A percentile compares a stretch with the other conserved stretches of the same genome.
These are phyloP conservation scores for Crenichthys baileyi DNA, from an alignment of 2,797 vertebrate genomes.

Conservation along the genomic window DNA sequence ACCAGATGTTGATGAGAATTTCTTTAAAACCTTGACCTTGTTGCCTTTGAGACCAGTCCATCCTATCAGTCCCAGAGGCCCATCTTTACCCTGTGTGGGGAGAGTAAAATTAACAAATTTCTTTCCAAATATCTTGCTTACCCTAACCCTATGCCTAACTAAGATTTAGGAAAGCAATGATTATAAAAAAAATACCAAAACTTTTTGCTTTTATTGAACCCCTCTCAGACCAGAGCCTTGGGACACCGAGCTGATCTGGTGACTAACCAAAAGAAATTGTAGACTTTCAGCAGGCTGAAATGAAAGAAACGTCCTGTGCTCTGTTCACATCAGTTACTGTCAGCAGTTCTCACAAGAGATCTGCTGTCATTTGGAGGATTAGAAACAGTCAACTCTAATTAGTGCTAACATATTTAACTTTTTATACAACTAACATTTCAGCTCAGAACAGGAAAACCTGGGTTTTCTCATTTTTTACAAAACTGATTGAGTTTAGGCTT, in stretches of 20 bases:
- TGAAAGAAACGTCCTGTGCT: constrained; percentile 24
- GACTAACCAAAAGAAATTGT: constrained; percentile 13
- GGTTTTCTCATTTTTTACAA: background rate
- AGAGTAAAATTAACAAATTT: constrained; percentile 13
- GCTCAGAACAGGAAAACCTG: background rate
- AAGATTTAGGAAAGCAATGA: background rate
- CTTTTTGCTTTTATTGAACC: background rate
- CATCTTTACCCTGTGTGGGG: constrained; percentile 78
- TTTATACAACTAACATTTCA: background rate
- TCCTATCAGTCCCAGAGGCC: constrained; percentile 70
- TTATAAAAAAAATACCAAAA: background rate
- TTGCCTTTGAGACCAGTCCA: constrained; percentile 69
- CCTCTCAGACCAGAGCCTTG: background rate
- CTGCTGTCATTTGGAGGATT: constrained; percentile 1
- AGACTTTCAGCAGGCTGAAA: constrained; percentile 1
- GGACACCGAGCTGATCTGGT: constrained; percentile 10
- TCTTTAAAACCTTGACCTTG: constrained; percentile 59
- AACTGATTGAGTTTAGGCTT: background rate
- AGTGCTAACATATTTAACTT: background rate
- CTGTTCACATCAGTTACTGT: background rate
- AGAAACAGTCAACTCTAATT: background rate
- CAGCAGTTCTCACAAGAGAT: constrained; percentile 9
- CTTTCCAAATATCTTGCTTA: background rate
- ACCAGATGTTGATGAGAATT: background rate
- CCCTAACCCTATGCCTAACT: background rate